phyloP scores from a whole-genome alignment of 2,888 invertebrate genomes.

The Biston stratarius region DNA sequence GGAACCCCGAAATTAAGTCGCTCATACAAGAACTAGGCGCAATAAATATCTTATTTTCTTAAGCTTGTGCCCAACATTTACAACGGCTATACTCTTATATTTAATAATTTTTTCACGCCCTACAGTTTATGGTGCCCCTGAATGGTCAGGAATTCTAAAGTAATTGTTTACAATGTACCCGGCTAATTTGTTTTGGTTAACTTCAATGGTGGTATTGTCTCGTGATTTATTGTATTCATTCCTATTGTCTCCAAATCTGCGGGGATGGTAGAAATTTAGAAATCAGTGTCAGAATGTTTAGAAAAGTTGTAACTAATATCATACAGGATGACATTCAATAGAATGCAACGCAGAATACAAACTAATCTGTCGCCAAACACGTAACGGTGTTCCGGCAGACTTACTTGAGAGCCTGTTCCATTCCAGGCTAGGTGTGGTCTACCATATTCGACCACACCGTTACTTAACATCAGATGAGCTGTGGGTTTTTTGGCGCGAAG shows the following conservation, averaged over 20 bases:
- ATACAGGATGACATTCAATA: background rate
- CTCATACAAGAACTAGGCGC: slow-evolving; percentile 29
- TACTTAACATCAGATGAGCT: too few species aligned
- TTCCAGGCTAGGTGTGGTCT: too few species aligned
- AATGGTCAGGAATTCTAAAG: slow-evolving; percentile 65
- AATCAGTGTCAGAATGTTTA: slow-evolving; percentile 25
- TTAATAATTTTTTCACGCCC: slow-evolving; percentile 48
- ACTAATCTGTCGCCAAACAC: too few species aligned
- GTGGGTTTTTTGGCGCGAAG: too few species aligned
- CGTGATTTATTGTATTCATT: slow-evolving; percentile 70
- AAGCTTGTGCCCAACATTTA: slow-evolving; percentile 68
- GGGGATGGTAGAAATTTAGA: slow-evolving; percentile 40
- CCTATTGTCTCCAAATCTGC: slow-evolving; percentile 50
- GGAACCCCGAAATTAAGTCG: slow-evolving; percentile 39
- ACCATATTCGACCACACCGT: too few species aligned
- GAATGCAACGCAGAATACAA: background rate
- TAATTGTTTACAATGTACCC: slow-evolving; percentile 60
- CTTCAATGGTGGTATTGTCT: slow-evolving; percentile 70
- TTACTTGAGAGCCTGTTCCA: too few species aligned
- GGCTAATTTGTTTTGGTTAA: slow-evolving; percentile 84
- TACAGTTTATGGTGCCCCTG: slow-evolving; percentile 72
- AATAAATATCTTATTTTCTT: slow-evolving; percentile 48
- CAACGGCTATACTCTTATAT: slow-evolving; percentile 66
- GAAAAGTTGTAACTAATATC: slow-evolving; percentile 1
- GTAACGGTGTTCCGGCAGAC: too few species aligned